A percentile compares a stretch with the other conserved stretches of the same genome.
Evolutionary conservation across 2,797 vertebrate species (phyloP).

Genomic region (Gymnoscopelus microlampas): DNA sequence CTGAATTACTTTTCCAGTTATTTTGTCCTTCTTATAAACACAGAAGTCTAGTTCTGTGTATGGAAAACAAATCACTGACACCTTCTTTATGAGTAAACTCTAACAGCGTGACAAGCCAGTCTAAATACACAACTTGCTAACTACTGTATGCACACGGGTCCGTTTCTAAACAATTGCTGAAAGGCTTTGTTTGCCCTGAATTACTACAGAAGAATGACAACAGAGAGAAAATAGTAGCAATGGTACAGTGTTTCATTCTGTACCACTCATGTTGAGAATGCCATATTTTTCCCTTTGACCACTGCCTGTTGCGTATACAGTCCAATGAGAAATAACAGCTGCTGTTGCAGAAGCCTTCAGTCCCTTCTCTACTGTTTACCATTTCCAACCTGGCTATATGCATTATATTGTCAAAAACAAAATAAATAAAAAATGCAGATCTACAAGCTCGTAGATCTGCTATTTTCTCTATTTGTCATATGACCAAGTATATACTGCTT

Average conservation of each 20-base stretch:
- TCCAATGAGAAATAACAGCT: not conserved
- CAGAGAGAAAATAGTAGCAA: too few relatives aligned
- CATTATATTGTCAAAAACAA: too few relatives aligned
- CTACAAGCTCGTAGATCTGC: too few relatives aligned
- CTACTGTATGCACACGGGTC: not conserved
- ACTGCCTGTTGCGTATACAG: not conserved
- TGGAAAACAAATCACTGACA: constrained; percentile 51
- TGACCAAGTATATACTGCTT: too few relatives aligned
- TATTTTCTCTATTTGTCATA: too few relatives aligned
- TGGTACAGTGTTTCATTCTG: not conserved
- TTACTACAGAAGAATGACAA: too few relatives aligned
- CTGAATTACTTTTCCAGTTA: constrained; percentile 68
- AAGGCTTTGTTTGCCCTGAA: too few relatives aligned
- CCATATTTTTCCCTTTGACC: not conserved
- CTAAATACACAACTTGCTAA: constrained; percentile 10
- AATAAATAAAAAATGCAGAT: too few relatives aligned
- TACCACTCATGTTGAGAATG: not conserved
- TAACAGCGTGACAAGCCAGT: not conserved
- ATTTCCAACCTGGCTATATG: too few relatives aligned
- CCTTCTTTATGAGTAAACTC: constrained; percentile 26
- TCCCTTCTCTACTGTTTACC: constrained; percentile 1
- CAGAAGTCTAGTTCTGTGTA: constrained; percentile 39
- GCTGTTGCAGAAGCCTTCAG: not conserved
- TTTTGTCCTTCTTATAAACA: constrained; percentile 58
- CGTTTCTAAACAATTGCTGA: constrained; percentile 2